Evolutionary conservation across 1,140 invertebrate species (phyloP), one percentile per base, ranked within the genome.

Genomic region (Cydia splendana): DNA sequence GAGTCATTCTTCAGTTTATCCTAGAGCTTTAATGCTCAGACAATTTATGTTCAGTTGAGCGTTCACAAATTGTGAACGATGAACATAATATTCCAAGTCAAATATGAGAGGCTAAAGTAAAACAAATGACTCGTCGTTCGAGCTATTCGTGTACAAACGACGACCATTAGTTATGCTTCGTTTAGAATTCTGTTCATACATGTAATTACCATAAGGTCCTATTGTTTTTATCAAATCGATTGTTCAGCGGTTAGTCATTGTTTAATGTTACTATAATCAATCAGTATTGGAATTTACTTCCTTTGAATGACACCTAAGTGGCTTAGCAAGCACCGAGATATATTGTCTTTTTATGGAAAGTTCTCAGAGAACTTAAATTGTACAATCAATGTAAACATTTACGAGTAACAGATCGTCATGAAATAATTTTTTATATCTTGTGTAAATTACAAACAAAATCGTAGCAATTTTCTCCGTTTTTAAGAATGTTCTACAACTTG

Each of bases 141-240:
- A 71, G 67, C 67, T 38, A 42, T 38, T 38, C 67, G 15, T 71
- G 15, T 18, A 45, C 34, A 69, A 71, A 62, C 45, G 34, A 20
- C 67, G 7, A 18, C 67, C 67, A 71, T 71, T 71, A 71, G 67
- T 71, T 71, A 71, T 38, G 67, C 67, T 45, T 45, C 20, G 67
- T 79, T 83, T 82, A 57, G 76, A 77, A 84, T 84, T 81, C 80
- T 48, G 53, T 53, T 75, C 79, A 78, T 80, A 65, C 45, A 65
- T 13, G 62, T 45, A 77, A 80, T 84, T 82, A 82, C 78, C 84
- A 85, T 85, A 85, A 81, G 78, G 81, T 79, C 65, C 76, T 79
- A 80, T 79, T 80, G 80, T 86, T 79, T 71, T 83, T 79, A 79
- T 79, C 62, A 76, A 82, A 83, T 78, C 80, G 77, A 83, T 85